These are phyloP conservation scores for Prenolepis imparis DNA, from an alignment of 2,888 invertebrate species.

Conservation along the genomic window DNA sequence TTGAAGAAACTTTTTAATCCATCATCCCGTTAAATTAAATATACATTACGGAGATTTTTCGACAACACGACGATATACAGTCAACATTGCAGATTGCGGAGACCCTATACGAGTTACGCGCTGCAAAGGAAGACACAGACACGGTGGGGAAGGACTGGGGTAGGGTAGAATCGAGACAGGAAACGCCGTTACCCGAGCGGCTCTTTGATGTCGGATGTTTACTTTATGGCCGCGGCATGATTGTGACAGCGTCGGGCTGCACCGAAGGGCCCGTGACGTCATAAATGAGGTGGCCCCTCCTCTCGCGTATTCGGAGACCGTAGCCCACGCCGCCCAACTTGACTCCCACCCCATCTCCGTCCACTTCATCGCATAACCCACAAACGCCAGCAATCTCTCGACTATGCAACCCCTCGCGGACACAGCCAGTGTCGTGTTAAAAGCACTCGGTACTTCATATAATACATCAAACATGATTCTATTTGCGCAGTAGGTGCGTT, in stretches of 20 bases:
- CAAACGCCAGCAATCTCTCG: constrained; percentile 54
- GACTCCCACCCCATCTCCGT: constrained; percentile 49
- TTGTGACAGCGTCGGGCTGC: constrained; percentile 75
- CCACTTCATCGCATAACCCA: constrained; percentile 56
- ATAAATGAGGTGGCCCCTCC: constrained; percentile 71
- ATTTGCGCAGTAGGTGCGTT: constrained; percentile 15
- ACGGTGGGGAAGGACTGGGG: constrained; percentile 38
- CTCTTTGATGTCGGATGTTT: constrained; percentile 80
- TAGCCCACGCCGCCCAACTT: constrained; percentile 50
- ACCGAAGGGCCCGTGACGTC: constrained; percentile 72
- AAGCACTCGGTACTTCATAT: constrained; percentile 38
- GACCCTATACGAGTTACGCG: constrained; percentile 42
- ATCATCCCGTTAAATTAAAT: not conserved
- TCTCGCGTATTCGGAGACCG: constrained; percentile 35
- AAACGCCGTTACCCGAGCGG: constrained; percentile 67
- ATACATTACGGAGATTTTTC: constrained; percentile 19
- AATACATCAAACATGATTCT: constrained; percentile 32
- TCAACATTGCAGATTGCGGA: constrained; percentile 22
- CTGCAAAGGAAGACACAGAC: constrained; percentile 36
- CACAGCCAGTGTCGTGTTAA: constrained; percentile 43
- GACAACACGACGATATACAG: not conserved
- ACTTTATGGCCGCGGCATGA: constrained; percentile 79
- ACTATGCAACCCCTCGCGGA: constrained; percentile 48
- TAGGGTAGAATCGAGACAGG: constrained; percentile 51
- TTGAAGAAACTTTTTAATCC: constrained; percentile 14